Evolutionary conservation across 2,113 vertebrate species (phyloP).

Genomic region (Rissa tridactyla): DNA sequence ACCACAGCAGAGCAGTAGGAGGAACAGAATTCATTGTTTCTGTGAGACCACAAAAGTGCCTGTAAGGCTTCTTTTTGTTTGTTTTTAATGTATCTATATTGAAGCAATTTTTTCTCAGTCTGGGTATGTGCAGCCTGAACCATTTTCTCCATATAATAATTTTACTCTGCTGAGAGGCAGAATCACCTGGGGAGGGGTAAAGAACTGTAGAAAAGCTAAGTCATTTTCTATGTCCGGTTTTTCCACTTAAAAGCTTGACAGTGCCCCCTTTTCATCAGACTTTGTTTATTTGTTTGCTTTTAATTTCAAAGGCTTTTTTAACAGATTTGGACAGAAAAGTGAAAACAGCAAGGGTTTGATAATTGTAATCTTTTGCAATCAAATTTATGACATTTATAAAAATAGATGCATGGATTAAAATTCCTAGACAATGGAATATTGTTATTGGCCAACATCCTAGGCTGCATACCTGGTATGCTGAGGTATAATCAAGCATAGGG

Average conservation of each 20-base stretch:
- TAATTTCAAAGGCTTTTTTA: constrained; percentile 45
- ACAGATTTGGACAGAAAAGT: constrained; percentile 36
- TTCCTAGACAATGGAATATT: constrained; percentile 60
- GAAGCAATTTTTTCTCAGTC: constrained; percentile 35
- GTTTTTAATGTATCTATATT: constrained; percentile 51
- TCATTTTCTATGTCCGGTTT: neutral
- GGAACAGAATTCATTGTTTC: constrained; percentile 44
- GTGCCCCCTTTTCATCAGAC: constrained; percentile 4
- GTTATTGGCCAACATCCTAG: constrained; percentile 53
- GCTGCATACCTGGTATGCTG: constrained; percentile 38
- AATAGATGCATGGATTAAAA: constrained; percentile 48
- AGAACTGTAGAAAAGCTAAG: constrained; percentile 25
- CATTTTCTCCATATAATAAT: constrained; percentile 45
- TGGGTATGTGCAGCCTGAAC: constrained; percentile 14
- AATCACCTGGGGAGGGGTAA: constrained; percentile 47
- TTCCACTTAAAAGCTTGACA: constrained; percentile 18
- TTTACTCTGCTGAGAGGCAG: constrained; percentile 24
- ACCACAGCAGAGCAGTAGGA: constrained; percentile 2
- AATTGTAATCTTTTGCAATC: constrained; percentile 52
- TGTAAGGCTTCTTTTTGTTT: constrained; percentile 30
- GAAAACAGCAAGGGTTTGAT: constrained; percentile 39
- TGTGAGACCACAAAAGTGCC: constrained; percentile 40
- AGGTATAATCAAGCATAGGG: constrained; percentile 46
- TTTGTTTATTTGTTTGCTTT: constrained; percentile 56
- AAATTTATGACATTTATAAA: constrained; percentile 61